These are phyloP conservation scores for Coecobrya sp. DNA, from an alignment of 2,888 invertebrate species.

Conservation along the genomic window DNA sequence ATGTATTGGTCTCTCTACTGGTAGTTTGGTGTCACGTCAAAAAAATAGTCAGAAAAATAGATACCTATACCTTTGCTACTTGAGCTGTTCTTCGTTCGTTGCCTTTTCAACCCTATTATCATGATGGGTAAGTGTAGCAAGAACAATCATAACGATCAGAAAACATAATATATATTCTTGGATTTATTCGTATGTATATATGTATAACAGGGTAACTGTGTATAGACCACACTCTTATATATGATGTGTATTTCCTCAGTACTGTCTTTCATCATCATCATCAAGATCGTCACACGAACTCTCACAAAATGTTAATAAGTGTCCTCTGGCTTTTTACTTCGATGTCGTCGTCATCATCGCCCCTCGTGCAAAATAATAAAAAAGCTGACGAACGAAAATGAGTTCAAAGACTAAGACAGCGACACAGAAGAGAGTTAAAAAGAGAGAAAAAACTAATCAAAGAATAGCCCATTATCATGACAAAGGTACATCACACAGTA, in stretches of 20 bases:
- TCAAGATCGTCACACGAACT: slow-evolving; percentile 56
- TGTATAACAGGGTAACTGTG: background rate
- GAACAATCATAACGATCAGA: slow-evolving; percentile 51
- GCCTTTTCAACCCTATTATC: slow-evolving; percentile 58
- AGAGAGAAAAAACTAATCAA: slow-evolving; percentile 78
- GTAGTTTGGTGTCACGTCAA: slow-evolving; percentile 43
- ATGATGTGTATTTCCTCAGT: slow-evolving; percentile 1
- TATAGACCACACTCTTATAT: background rate
- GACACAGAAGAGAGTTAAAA: slow-evolving; percentile 29
- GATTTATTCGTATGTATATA: background rate
- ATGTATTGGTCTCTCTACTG: slow-evolving; percentile 13
- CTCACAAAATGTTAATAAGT: slow-evolving; percentile 70
- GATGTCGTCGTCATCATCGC: slow-evolving; percentile 38
- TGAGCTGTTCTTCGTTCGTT: slow-evolving; percentile 23
- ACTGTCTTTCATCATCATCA: slow-evolving; percentile 27
- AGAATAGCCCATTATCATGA: slow-evolving; percentile 78
- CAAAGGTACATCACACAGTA: slow-evolving; percentile 50
- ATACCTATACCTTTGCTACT: background rate
- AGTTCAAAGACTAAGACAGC: slow-evolving; percentile 74
- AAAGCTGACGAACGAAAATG: slow-evolving; percentile 68
- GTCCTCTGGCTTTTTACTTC: slow-evolving; percentile 66
- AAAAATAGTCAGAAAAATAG: slow-evolving; percentile 19
- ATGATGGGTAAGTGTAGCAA: slow-evolving; percentile 44
- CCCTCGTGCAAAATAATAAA: slow-evolving; percentile 57
- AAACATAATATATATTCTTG: slow-evolving; percentile 42